Evolutionary conservation across 2,888 invertebrate genomes (phyloP).

Genomic region (Agrotis clavis): DNA sequence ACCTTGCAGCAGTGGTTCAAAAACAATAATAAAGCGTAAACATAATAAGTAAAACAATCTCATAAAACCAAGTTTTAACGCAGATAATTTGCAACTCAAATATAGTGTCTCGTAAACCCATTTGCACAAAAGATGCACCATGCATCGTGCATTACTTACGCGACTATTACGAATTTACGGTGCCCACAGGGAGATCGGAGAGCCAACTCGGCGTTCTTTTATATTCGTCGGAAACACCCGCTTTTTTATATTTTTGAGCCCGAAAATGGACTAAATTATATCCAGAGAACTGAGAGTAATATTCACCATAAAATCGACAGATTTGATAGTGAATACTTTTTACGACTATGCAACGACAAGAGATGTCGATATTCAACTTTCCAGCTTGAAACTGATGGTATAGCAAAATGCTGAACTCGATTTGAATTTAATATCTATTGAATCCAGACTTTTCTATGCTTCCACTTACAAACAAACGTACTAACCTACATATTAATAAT

Average conservation of each 20-base stretch:
- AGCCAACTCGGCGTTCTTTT: constrained; percentile 61
- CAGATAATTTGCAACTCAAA: constrained; percentile 35
- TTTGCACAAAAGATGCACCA: constrained; percentile 54
- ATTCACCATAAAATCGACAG: background rate
- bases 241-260: constrained; percentile 38
- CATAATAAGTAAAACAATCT: no score
- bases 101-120: constrained; percentile 36
- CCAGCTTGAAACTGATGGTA: background rate
- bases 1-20: no score
- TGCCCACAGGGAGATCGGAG: constrained; percentile 57
- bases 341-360: background rate
- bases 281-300: background rate
- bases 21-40: no score
- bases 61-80: background rate
- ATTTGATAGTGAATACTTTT: background rate
- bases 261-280: constrained; percentile 18
- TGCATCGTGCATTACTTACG: constrained; percentile 62
- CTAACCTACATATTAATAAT: no score
- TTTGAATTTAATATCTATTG: no score
- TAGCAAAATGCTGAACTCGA: no score
- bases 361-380: background rate
- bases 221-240: constrained; percentile 40
- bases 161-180: constrained; percentile 60
- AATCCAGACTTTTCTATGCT: no score
- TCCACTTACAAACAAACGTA: no score